Evolutionary conservation across 2,888 invertebrate species (phyloP), one percentile per base, ranked within the genome.

Genomic region (Dolichomitus sp.): DNA sequence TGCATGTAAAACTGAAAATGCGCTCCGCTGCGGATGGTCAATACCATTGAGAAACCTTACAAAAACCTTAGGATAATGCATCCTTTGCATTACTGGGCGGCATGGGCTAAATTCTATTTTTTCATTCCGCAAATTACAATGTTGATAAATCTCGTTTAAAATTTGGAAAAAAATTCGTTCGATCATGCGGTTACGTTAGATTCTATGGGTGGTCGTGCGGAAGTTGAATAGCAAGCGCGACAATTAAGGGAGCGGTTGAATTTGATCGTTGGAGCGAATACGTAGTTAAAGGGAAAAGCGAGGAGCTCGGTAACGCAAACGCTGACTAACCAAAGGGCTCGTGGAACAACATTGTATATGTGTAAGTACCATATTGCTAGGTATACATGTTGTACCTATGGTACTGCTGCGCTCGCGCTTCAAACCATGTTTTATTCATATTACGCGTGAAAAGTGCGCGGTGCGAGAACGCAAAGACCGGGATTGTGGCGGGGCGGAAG

Each of bases 361-460:
- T 48, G 59, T 74, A 48, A 48, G 30, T 19, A 42, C 30, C 73
- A 75, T 61, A 63, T 73, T 52, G 63, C 72, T 52, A 30, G 52
- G 27, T 79, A 48, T 42, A 54, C 61, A 66, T 48, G 54, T 40
- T 63, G 65, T 75, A 73, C 75, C 70, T 84, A 70, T 76, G 61
- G 48, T 66, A 54, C 61, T 66, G 81, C 68, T 66, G 83, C 84
- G 83, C 84, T 82, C 84, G 72, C 72, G 83, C 75, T 81, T 80
- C 76, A 73, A 72, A 63, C 75, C 76, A 91, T 92, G 90, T 92
- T 91, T 92, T 92, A 92, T 92, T 92, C 92, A 92, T 91, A 85
- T 89, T 88, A 86, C 84, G 86, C 87, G 87, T 86, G 87, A 84
- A 88, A 89, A 88, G 85, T 85, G 84, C 84, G 81, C 83, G 78